Evolutionary conservation across 2,797 vertebrate species (phyloP).

Genomic region (Crenuchus spilurus): DNA sequence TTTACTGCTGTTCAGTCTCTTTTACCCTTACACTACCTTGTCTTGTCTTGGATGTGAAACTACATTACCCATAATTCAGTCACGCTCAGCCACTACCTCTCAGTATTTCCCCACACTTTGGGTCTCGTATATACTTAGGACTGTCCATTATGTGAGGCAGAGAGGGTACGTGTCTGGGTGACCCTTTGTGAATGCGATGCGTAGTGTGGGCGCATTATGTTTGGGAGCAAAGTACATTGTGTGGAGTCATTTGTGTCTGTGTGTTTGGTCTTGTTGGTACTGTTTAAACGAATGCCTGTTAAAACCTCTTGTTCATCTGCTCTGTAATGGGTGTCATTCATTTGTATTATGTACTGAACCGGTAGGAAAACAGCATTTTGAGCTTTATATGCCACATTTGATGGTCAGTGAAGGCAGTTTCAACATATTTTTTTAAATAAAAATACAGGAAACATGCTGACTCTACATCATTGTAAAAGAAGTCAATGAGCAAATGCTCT

Average conservation of each 20-base stretch:
- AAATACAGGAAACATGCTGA: too few species aligned
- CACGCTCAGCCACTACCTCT: slow-evolving; percentile 37
- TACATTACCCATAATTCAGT: slow-evolving; percentile 20
- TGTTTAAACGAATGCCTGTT: slow-evolving; percentile 9
- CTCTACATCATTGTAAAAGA: too few species aligned
- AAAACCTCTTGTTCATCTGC: slow-evolving; percentile 1
- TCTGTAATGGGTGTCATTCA: neutral
- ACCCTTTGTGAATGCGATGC: neutral
- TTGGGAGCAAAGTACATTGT: slow-evolving; percentile 19
- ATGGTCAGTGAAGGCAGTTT: too few species aligned
- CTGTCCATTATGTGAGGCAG: too few species aligned
- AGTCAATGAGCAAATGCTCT: too few species aligned
- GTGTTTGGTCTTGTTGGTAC: neutral
- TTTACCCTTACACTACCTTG: slow-evolving; percentile 11
- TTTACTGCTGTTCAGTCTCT: neutral
- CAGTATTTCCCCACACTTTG: slow-evolving; percentile 42
- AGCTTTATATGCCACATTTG: too few species aligned
- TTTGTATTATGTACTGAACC: too few species aligned
- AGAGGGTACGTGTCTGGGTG: neutral
- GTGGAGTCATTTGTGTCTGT: slow-evolving; percentile 4
- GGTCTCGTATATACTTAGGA: neutral
- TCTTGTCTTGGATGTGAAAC: slow-evolving; percentile 13
- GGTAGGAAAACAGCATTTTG: too few species aligned
- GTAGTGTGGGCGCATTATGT: neutral
- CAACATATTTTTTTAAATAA: too few species aligned